phyloP scores from a whole-genome alignment of 2,113 vertebrate species.

The Eurystomus gularis region DNA sequence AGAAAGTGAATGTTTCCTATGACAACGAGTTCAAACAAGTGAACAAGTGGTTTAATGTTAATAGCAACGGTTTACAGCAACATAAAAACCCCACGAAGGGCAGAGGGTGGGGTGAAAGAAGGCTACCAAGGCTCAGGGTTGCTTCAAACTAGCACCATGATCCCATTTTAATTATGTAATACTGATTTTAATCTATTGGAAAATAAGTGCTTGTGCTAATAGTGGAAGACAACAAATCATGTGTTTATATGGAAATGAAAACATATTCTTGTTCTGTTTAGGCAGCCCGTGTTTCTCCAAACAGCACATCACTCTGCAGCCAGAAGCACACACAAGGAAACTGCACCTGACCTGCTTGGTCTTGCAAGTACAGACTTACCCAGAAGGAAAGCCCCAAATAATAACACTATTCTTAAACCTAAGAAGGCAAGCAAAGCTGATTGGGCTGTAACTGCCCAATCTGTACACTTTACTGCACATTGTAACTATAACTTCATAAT shows the following conservation, averaged over 20 bases:
- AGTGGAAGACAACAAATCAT: background rate
- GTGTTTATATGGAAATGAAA: background rate
- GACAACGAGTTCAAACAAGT: background rate
- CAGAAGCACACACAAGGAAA: background rate
- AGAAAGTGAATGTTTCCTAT: background rate
- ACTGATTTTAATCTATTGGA: background rate
- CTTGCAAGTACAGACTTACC: background rate
- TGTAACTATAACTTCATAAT: background rate
- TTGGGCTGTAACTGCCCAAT: background rate
- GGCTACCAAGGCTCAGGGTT: background rate
- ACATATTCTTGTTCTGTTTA: background rate
- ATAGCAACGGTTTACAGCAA: background rate
- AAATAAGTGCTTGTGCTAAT: background rate
- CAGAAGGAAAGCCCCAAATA: background rate
- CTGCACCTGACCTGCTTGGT: background rate
- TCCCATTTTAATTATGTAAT: background rate
- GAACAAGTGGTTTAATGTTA: background rate
- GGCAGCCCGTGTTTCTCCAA: background rate
- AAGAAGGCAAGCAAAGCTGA: background rate
- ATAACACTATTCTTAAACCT: background rate
- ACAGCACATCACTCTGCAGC: background rate
- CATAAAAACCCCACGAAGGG: background rate
- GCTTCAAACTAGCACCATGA: background rate
- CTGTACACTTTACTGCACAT: no score
- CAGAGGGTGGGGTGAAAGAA: background rate